A percentile compares a stretch with the other conserved stretches of the same genome.
Evolutionary conservation across 2,888 invertebrate species (phyloP).

Genomic region (Seira ritae): DNA sequence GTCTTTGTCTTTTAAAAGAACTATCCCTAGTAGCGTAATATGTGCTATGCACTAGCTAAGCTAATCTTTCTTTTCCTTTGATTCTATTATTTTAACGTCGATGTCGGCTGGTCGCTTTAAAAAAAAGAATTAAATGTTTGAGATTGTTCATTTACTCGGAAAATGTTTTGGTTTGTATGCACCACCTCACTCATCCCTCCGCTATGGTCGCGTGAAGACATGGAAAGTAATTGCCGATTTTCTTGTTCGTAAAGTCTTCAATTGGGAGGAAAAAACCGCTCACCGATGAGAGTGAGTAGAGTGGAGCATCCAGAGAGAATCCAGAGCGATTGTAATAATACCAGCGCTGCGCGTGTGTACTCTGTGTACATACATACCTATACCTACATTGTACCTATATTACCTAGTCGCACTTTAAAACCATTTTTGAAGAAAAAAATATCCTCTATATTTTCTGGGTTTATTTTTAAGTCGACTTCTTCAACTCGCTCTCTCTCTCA

Average conservation of each 20-base stretch:
- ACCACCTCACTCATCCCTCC: slow-evolving; percentile 29
- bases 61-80: background rate
- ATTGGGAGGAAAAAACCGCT: slow-evolving; percentile 60
- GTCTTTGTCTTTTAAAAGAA: no score
- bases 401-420: background rate
- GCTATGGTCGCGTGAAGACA: slow-evolving; percentile 59
- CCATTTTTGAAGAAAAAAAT: slow-evolving; percentile 8
- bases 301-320: no score
- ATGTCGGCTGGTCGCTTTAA: background rate
- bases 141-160: slow-evolving; percentile 63
- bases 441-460: no score
- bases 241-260: slow-evolving; percentile 60
- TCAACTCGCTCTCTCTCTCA: no score
- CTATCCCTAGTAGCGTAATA: no score
- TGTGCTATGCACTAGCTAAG: no score
- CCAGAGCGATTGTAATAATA: no score
- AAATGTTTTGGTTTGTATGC: slow-evolving; percentile 60
- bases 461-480: no score
- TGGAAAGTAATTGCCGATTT: slow-evolving; percentile 64
- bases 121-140: slow-evolving; percentile 44
- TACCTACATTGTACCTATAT: background rate
- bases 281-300: slow-evolving; percentile 29
- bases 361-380: background rate
- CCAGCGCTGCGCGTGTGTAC: slow-evolving; percentile 49
- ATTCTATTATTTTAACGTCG: background rate